phyloP scores from a whole-genome alignment of 2,888 invertebrate species.

The Escarpia spicata region DNA sequence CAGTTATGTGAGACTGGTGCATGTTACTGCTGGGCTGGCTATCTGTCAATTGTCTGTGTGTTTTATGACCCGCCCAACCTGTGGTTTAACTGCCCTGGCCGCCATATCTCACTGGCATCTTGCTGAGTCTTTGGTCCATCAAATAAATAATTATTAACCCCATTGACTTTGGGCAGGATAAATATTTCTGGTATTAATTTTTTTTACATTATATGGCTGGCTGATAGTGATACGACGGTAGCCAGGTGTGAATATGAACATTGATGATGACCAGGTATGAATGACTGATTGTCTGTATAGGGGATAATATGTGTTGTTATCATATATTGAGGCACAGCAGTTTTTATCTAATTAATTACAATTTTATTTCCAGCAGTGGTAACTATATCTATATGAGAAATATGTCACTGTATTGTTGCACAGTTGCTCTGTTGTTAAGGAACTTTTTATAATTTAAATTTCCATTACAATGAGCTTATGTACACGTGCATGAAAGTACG shows the following conservation, averaged over 20 bases:
- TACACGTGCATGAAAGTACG: no score
- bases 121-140: background rate
- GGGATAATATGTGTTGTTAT: no score
- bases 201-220: background rate
- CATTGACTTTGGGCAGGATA: background rate
- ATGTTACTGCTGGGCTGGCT: background rate
- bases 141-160: background rate
- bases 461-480: no score
- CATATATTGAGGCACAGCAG: no score
- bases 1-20: background rate
- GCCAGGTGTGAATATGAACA: background rate
- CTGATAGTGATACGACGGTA: background rate
- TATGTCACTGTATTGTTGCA: no score
- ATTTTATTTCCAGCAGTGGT: no score
- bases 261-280: background rate
- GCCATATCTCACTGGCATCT: background rate
- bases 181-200: background rate
- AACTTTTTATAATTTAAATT: no score
- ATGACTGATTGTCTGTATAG: background rate
- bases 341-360: no score
- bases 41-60: background rate
- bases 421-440: no score
- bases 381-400: no score
- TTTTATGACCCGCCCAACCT: background rate
- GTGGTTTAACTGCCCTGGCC: background rate